Evolutionary conservation across 1,140 invertebrate genomes (phyloP), one percentile per base, ranked within the genome.

Genomic region (Nephotettix cincticeps): DNA sequence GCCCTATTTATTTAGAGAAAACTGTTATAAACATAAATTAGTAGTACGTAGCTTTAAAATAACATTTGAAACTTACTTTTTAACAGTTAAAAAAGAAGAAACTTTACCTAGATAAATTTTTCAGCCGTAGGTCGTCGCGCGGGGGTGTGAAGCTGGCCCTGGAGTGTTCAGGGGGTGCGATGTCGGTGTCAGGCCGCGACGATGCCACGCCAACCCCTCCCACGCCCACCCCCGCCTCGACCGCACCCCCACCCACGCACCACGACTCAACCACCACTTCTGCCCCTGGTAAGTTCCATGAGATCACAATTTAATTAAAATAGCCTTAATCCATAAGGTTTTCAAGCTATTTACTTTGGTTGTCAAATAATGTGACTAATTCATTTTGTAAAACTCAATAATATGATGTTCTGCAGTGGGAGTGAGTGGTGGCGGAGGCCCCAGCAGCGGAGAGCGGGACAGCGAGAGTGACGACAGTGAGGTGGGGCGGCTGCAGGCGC

Each of bases 401-500:
- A n/a, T n/a, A n/a, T n/a, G n/a, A n/a, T n/a, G n/a, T n/a, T n/a
- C n/a, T n/a, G 4, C 32, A 76, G 77, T 79, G 76, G 78, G 75
- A 65, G 81, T 79, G 73, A 71, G 76, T 65, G 19, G 56, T 40
- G 70, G 69, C 30, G 45, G 45, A 19, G 70, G 70, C 32, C 45
- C 80, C 78, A 32, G 77, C 78, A 54, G 75, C 77, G n/a, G 76
- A 75, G 78, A 78, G 68, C 77, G 78, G 21, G 80, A 82, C 69
- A 80, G 79, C 74, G 82, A 83, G 71, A 88, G 87, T 29, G 94
- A 96, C 82, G 93, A 96, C 78, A 91, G 91, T 73, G 94, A 96
- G 82, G 93, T 96, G 76, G 93, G 93, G 36, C 86, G 93, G 28
- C 83, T 95, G 25, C 94, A 96, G 83, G 95, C 95, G 17, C 82